Base-by-base conservation (phyloP, 2,797 vertebrate genomes). In the Sebastes jordani region DNA sequence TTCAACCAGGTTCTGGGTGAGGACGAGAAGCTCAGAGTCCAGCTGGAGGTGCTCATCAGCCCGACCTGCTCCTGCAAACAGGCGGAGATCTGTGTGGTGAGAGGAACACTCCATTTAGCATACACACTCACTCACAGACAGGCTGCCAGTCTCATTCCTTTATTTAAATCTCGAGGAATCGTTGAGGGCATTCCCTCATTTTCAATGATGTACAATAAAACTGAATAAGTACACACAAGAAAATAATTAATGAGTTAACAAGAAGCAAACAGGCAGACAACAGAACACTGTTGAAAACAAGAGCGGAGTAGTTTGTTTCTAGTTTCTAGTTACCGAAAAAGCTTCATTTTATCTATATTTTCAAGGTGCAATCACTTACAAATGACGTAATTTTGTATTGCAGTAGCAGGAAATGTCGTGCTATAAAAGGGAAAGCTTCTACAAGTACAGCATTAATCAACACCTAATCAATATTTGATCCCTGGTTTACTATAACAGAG, bases 1-100 rank as follows among this genome's bases (percentile, higher is more conserved):
- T 99, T 99, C 91, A 99, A 99, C 86, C 99, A 99, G 89, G 98
- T 98, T 92, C 96, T 99, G 7, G 98, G 97, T 56, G 99, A 99
- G 38, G 99, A 99, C 77, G 99, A 99, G 93, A 99, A 99, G 88
- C 96, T 99, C 55, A 86, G 97, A 67, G 93, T 96, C 82, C 98
- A 99, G 68, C 95, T 99, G 73, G 98, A 99, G 52, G 94, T 97
- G 77, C 95, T 99, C 82, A 99, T 99, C 89, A 99, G 98, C 80
- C 98, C 98, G 1, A 97, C 98, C 0, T 99, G 99, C 93, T 99
- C 98, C 22, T 99, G 99, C 93, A 99, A 99, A 93, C 98, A 99
- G 88, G 99, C 99, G 59, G 98, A 99, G 91, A 88, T 98, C 86
- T 99, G 98, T 95, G 99, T 99, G 97, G 98, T 99, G 94, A 97